phyloP scores from a whole-genome alignment of 1,140 invertebrate genomes.

The Odontomachus brunneus region DNA sequence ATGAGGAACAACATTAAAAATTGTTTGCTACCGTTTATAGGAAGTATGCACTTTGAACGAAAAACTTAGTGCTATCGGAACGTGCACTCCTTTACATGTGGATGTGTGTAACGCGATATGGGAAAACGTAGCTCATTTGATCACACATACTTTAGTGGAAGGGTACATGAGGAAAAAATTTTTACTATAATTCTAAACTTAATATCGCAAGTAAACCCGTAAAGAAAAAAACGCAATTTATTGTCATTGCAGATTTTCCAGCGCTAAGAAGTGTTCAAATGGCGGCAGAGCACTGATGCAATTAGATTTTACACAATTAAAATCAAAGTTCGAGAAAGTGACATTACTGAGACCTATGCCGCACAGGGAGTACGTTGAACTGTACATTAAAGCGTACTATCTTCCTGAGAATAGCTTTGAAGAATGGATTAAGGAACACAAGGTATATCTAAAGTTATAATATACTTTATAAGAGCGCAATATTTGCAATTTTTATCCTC shows the following conservation, averaged over 20 bases:
- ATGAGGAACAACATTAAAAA: neutral
- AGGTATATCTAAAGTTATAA: constrained; percentile 84
- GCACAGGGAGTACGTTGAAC: constrained; percentile 95
- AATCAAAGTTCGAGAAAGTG: constrained; percentile 95
- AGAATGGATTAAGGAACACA: constrained; percentile 94
- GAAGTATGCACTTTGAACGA: constrained; percentile 93
- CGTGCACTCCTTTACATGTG: constrained; percentile 89
- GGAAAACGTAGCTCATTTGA: constrained; percentile 94
- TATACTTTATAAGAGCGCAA: constrained; percentile 28
- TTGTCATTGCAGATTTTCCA: constrained; percentile 89
- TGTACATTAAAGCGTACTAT: constrained; percentile 98
- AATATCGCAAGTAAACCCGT: constrained; percentile 12
- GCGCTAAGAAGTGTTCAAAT: constrained; percentile 97
- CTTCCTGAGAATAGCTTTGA: constrained; percentile 95
- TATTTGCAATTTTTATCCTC: constrained; percentile 19
- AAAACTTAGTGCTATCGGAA: constrained; percentile 90
- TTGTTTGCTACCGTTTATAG: constrained; percentile 79
- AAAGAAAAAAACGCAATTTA: neutral
- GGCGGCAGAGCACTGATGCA: constrained; percentile 99
- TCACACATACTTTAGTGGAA: constrained; percentile 95
- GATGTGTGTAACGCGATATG: constrained; percentile 92
- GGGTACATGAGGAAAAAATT: constrained; percentile 87
- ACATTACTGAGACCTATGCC: constrained; percentile 94
- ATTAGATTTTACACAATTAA: constrained; percentile 97
- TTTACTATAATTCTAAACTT: neutral